phyloP scores from a whole-genome alignment of 2,797 vertebrate genomes.

The Pseudomugil gertrudae region DNA sequence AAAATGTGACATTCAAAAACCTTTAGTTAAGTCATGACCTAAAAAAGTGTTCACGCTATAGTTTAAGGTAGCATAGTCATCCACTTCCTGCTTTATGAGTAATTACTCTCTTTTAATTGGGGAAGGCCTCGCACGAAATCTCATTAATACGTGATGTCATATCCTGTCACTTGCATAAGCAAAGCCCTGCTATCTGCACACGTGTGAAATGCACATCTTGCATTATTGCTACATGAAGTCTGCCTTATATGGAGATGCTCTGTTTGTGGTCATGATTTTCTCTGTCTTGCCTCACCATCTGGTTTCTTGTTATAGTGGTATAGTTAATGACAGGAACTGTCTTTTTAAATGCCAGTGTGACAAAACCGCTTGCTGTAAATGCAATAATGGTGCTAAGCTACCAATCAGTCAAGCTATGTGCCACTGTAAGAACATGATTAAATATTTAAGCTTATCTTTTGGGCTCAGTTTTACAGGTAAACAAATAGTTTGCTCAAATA shows the following conservation, averaged over 20 bases:
- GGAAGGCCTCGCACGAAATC: not conserved
- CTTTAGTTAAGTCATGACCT: not conserved
- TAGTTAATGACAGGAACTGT: slow-evolving; percentile 19
- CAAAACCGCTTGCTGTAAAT: slow-evolving; percentile 12
- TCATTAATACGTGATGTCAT: slow-evolving; percentile 15
- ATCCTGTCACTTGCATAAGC: slow-evolving; percentile 18
- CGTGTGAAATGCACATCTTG: slow-evolving; percentile 17
- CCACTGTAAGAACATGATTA: not conserved
- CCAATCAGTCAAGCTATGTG: slow-evolving; percentile 2
- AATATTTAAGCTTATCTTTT: not conserved
- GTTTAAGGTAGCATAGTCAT: not conserved
- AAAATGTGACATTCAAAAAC: not conserved
- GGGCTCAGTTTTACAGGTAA: slow-evolving; percentile 20
- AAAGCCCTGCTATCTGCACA: slow-evolving; percentile 1
- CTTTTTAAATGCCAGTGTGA: slow-evolving; percentile 44
- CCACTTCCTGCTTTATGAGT: slow-evolving; percentile 7
- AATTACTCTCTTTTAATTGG: not conserved
- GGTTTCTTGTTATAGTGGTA: slow-evolving; percentile 24
- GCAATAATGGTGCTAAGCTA: not conserved
- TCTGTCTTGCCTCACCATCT: slow-evolving; percentile 10
- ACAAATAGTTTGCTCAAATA: not conserved
- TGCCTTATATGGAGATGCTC: slow-evolving; percentile 69
- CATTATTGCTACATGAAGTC: slow-evolving; percentile 1
- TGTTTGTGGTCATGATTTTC: slow-evolving; percentile 35
- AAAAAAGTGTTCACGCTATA: not conserved